phyloP scores from a whole-genome alignment of 2,797 vertebrate species.

The Zenarchopterus dispar region DNA sequence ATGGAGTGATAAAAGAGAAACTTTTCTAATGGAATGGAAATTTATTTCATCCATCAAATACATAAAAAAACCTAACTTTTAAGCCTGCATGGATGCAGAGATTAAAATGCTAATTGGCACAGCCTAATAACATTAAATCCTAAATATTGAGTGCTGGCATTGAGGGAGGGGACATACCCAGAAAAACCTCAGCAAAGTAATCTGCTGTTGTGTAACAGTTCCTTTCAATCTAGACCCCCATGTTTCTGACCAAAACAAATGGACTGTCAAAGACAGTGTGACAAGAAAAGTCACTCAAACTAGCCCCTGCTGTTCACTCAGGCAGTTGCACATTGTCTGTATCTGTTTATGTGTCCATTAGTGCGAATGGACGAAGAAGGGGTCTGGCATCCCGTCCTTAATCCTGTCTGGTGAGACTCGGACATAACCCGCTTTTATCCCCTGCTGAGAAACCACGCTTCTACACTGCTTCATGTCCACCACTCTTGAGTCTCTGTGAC shows the following conservation, averaged over 20 bases:
- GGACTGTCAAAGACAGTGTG: slow-evolving; percentile 29
- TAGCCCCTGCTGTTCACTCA: slow-evolving; percentile 45
- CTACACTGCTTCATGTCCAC: slow-evolving; percentile 21
- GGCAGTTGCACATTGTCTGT: slow-evolving; percentile 36
- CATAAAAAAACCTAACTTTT: slow-evolving; percentile 25
- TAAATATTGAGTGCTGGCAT: slow-evolving; percentile 36
- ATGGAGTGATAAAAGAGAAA: too few relatives aligned
- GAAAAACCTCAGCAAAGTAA: slow-evolving; percentile 50
- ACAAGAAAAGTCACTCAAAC: slow-evolving; percentile 52
- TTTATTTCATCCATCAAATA: slow-evolving; percentile 3
- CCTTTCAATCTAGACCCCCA: slow-evolving; percentile 27
- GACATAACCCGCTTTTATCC: slow-evolving; percentile 73
- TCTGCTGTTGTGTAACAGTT: slow-evolving; percentile 70
- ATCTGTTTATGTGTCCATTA: slow-evolving; percentile 36
- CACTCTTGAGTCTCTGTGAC: slow-evolving; percentile 34
- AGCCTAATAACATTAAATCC: slow-evolving; percentile 62
- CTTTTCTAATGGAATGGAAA: not conserved
- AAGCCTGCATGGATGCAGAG: slow-evolving; percentile 15
- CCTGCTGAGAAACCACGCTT: slow-evolving; percentile 65
- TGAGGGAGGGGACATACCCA: slow-evolving; percentile 13
- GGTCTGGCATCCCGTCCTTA: slow-evolving; percentile 70
- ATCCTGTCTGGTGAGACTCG: slow-evolving; percentile 79
- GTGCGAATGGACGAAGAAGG: slow-evolving; percentile 48
- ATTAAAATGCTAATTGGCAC: slow-evolving; percentile 48
- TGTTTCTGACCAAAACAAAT: slow-evolving; percentile 20